Evolutionary conservation across 2,797 vertebrate genomes (phyloP).

Genomic region (Tenualosa thibaudeaui): DNA sequence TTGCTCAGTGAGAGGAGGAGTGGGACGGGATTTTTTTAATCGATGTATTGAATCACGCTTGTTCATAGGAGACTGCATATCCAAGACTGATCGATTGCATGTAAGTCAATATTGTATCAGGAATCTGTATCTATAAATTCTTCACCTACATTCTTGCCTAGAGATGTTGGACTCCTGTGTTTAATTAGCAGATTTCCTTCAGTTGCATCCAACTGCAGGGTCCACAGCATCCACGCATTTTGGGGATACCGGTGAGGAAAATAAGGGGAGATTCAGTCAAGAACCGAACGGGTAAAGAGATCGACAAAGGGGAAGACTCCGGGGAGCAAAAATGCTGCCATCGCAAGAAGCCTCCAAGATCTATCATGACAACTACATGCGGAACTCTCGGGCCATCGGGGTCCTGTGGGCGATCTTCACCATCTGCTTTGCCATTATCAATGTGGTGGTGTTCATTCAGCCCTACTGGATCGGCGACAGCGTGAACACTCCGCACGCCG

Average conservation of each 20-base stretch:
- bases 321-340: slow-evolving; percentile 76
- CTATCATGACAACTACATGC: slow-evolving; percentile 87
- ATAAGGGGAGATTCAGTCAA: slow-evolving; percentile 46
- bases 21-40: slow-evolving; percentile 35
- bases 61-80: slow-evolving; percentile 40
- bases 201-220: slow-evolving; percentile 32
- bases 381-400: slow-evolving; percentile 87
- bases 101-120: slow-evolving; percentile 35
- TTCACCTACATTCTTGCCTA: slow-evolving; percentile 12
- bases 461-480: slow-evolving; percentile 92
- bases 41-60: slow-evolving; percentile 45
- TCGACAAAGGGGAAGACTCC: slow-evolving; percentile 31
- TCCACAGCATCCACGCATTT: slow-evolving; percentile 43
- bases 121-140: slow-evolving; percentile 13
- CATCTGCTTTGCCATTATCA: slow-evolving; percentile 91
- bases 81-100: slow-evolving; percentile 44
- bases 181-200: slow-evolving; percentile 37
- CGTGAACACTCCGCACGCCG: slow-evolving; percentile 85
- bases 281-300: slow-evolving; percentile 44
- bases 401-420: slow-evolving; percentile 89
- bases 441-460: slow-evolving; percentile 90
- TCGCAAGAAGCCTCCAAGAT: slow-evolving; percentile 87
- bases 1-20: slow-evolving; percentile 52
- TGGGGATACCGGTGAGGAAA: slow-evolving; percentile 42
- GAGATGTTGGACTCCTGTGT: slow-evolving; percentile 28